A percentile compares a stretch with the other conserved stretches of the same genome.
Conservation (phyloP, 92 coral and sea anemone genomes). For the Porites lobata region DNA sequence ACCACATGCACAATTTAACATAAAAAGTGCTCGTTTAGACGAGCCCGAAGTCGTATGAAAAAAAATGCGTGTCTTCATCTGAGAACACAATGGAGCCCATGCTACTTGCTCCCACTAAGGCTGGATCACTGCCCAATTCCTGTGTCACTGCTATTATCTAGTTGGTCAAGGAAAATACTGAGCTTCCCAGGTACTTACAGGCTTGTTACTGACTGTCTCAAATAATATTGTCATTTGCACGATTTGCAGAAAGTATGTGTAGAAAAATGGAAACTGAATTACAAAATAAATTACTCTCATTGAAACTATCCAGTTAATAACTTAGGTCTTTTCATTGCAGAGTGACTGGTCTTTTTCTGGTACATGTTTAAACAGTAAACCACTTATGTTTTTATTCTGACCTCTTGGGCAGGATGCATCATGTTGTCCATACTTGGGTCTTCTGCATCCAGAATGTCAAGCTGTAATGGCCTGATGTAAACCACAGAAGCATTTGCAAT, state of each 20-base stretch:
- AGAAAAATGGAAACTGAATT: no score
- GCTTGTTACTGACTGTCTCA: conserved; percentile 15
- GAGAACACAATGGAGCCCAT: conserved; percentile 5
- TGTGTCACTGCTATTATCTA: conserved; percentile 7
- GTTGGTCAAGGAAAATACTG: neutral
- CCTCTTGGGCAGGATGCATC: conserved; percentile 46
- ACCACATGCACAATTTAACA: conserved; percentile 21
- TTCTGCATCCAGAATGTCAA: conserved; percentile 43
- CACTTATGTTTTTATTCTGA: conserved; percentile 24
- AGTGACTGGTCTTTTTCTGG: no score
- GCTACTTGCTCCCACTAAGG: conserved; percentile 8
- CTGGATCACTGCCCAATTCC: neutral
- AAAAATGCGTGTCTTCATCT: neutral
- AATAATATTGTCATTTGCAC: no score
- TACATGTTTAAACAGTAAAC: no score
- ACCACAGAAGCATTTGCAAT: conserved; percentile 56
- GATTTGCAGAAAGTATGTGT: no score
- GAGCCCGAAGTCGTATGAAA: conserved; percentile 1
- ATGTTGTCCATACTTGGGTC: conserved; percentile 36
- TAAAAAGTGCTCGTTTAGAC: conserved; percentile 3
- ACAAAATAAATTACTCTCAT: no score
- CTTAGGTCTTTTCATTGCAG: no score
- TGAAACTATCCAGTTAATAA: no score
- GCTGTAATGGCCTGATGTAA: conserved; percentile 66
- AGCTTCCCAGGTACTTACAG: conserved; percentile 19